A percentile compares a stretch with the other conserved stretches of the same genome.
Evolutionary conservation across 1,140 invertebrate genomes (phyloP).

Genomic region (Solenopsis invicta): DNA sequence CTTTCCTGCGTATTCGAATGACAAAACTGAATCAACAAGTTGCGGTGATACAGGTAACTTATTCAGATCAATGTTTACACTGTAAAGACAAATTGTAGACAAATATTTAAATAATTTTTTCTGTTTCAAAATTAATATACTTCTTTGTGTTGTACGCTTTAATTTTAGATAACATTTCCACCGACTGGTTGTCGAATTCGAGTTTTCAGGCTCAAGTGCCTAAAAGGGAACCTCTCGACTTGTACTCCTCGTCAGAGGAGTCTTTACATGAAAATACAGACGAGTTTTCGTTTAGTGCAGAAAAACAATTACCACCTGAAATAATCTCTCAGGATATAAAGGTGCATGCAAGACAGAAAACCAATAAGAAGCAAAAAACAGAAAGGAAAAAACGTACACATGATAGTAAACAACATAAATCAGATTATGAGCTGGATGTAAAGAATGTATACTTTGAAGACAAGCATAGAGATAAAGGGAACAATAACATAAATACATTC

Average conservation of each 20-base stretch:
- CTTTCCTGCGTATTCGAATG: constrained; percentile 78
- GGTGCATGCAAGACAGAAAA: constrained; percentile 20
- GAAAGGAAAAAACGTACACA: constrained; percentile 65
- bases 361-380: constrained; percentile 76
- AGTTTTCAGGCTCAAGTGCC: constrained; percentile 75
- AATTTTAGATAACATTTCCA: constrained; percentile 54
- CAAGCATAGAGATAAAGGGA: constrained; percentile 83
- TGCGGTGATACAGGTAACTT: constrained; percentile 55
- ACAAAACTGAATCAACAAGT: constrained; percentile 32
- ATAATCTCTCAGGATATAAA: constrained; percentile 20
- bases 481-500: constrained; percentile 85
- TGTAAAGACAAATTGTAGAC: not conserved
- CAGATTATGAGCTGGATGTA: constrained; percentile 80
- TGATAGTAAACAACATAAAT: constrained; percentile 66
- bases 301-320: constrained; percentile 34
- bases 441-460: constrained; percentile 88
- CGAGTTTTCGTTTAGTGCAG: not conserved
- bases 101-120: constrained; percentile 15
- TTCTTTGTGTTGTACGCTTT: not conserved
- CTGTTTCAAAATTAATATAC: not conserved
- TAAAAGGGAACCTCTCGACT: constrained; percentile 58
- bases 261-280: not conserved
- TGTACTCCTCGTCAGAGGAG: constrained; percentile 78
- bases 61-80: constrained; percentile 24
- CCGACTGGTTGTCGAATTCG: constrained; percentile 80